Percentiles rank a stretch among this genome's conserved stretches.
Evolutionary conservation across 2,888 invertebrate genomes (phyloP).

Genomic region (Mimachlamys varia): DNA sequence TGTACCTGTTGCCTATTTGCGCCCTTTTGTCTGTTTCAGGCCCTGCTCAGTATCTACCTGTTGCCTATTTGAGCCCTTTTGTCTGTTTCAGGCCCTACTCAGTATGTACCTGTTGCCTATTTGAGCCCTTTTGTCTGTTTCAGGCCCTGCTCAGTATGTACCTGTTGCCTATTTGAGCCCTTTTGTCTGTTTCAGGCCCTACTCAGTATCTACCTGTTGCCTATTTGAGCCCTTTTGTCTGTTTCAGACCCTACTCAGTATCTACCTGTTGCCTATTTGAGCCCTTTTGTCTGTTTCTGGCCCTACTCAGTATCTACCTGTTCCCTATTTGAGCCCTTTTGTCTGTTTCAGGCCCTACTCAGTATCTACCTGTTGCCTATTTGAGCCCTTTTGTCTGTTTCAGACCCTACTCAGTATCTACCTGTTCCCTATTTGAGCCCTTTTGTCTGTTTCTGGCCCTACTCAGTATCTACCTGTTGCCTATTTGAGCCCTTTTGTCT

Average conservation of each 20-base stretch:
- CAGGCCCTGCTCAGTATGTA: constrained; percentile 87
- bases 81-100: constrained; percentile 83
- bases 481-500: no score
- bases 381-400: constrained; percentile 43
- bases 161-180: no score
- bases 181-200: constrained; percentile 81
- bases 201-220: constrained; percentile 88
- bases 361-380: constrained; percentile 89
- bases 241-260: constrained; percentile 85
- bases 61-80: no score
- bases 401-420: constrained; percentile 87
- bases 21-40: constrained; percentile 67
- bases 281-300: constrained; percentile 66
- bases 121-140: constrained; percentile 43
- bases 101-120: constrained; percentile 89
- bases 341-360: constrained; percentile 83
- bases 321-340: no score
- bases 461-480: constrained; percentile 88
- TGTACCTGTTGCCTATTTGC: constrained; percentile 89
- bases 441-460: constrained; percentile 81
- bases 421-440: no score
- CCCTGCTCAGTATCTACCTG: constrained; percentile 88
- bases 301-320: constrained; percentile 88
- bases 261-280: constrained; percentile 89
- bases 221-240: no score